These are phyloP conservation scores for Dendrocincla tyrannina DNA, from an alignment of 2,797 vertebrate genomes.

Conservation along the genomic window DNA sequence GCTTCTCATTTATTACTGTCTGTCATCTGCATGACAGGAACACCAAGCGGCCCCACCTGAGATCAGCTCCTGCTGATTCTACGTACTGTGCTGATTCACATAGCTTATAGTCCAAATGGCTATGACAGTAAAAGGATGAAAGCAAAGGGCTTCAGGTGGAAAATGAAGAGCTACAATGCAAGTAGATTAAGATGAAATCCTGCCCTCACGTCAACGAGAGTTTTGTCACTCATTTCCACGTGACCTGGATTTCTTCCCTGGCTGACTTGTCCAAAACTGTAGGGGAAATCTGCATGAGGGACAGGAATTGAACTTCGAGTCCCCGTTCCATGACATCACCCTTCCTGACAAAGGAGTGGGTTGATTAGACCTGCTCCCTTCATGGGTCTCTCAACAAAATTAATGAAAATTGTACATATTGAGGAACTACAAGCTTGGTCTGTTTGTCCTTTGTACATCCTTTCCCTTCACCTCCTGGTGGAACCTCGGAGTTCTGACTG, in stretches of 20 bases:
- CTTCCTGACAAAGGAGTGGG: background rate
- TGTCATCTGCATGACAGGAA: background rate
- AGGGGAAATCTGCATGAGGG: conserved; percentile 5
- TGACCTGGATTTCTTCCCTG: background rate
- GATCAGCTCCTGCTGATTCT: background rate
- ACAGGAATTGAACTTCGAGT: conserved; percentile 17
- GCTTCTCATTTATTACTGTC: conserved; percentile 1
- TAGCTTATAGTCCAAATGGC: background rate
- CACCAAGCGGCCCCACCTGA: background rate
- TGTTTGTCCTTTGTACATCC: background rate
- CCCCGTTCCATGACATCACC: background rate
- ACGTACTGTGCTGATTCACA: background rate
- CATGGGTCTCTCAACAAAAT: background rate
- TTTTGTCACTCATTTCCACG: background rate
- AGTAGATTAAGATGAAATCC: background rate
- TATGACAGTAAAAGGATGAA: background rate
- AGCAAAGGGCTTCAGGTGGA: background rate
- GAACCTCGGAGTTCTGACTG: background rate
- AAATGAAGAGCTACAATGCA: background rate
- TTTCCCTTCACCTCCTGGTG: background rate
- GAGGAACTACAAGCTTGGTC: background rate
- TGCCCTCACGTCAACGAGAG: background rate
- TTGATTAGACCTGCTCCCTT: background rate
- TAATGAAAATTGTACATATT: background rate
- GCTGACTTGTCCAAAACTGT: background rate